phyloP scores from a whole-genome alignment of 2,797 vertebrate species.

The Zalophus californianus region DNA sequence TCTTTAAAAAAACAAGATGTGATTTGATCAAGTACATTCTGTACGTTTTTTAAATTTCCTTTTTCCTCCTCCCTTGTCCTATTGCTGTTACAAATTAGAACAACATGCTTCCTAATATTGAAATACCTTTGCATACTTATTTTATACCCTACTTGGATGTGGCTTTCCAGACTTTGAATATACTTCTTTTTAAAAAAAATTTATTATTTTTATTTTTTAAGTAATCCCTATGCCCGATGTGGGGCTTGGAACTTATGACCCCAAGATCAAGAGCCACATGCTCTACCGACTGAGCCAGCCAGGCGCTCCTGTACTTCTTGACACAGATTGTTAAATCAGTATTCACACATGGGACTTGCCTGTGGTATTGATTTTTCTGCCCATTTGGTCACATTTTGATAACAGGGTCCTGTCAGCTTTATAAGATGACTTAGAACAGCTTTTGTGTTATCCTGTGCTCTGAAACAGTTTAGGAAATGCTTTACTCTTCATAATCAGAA shows the following conservation, averaged over 20 bases:
- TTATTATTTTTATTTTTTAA: neutral
- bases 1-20: neutral
- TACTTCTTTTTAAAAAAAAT: neutral
- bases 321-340: neutral
- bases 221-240: neutral
- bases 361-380: neutral
- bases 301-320: neutral
- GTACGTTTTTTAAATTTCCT: neutral
- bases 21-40: constrained; percentile 9
- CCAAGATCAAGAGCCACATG: neutral
- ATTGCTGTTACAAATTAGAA: neutral
- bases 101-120: neutral
- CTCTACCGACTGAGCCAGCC: neutral
- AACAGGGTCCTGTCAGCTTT: neutral
- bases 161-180: neutral
- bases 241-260: neutral
- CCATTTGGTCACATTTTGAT: neutral
- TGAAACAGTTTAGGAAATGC: neutral
- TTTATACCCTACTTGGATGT: neutral
- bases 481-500: constrained; percentile 7
- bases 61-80: neutral
- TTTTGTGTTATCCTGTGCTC: neutral
- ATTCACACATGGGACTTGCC: neutral
- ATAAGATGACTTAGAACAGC: neutral
- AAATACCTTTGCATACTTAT: neutral